phyloP scores from a whole-genome alignment of 2,888 invertebrate genomes.

The Drosophila neonasuta region DNA sequence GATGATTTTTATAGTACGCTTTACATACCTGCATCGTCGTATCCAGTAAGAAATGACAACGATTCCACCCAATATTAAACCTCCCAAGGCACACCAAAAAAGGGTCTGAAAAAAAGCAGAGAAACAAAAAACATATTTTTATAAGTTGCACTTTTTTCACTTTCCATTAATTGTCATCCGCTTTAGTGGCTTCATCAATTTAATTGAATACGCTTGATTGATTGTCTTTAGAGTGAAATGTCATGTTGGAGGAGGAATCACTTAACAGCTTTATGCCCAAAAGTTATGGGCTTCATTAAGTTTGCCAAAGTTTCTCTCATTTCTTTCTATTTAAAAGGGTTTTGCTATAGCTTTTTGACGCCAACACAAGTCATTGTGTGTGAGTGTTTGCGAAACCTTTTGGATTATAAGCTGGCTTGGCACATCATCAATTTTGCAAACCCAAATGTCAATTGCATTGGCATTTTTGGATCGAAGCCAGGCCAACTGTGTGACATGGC shows the following conservation, averaged over 20 bases:
- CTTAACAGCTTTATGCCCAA: constrained; percentile 18
- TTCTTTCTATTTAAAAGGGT: constrained; percentile 7
- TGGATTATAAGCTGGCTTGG: constrained; percentile 22
- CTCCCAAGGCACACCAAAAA: constrained; percentile 82
- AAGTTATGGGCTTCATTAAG: constrained; percentile 31
- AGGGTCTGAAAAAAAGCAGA: constrained; percentile 75
- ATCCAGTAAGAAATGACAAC: constrained; percentile 83
- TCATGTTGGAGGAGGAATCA: constrained; percentile 12
- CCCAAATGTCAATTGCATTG: constrained; percentile 69
- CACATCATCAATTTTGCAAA: constrained; percentile 65
- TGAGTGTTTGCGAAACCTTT: constrained; percentile 4
- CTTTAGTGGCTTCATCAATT: not conserved
- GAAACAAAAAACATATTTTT: not conserved
- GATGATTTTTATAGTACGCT: not conserved
- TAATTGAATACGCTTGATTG: constrained; percentile 26
- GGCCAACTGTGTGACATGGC: constrained; percentile 44
- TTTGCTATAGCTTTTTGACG: constrained; percentile 29
- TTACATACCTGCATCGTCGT: constrained; percentile 83
- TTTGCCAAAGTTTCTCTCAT: not conserved
- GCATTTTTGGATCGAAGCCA: constrained; percentile 55
- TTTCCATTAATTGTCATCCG: not conserved
- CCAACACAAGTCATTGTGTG: not conserved
- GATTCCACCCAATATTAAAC: constrained; percentile 81
- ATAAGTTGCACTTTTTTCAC: not conserved
- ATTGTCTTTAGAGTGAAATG: constrained; percentile 16